These are phyloP conservation scores for Decapterus maruadsi DNA, from an alignment of 2,797 vertebrate species.

Conservation along the genomic window DNA sequence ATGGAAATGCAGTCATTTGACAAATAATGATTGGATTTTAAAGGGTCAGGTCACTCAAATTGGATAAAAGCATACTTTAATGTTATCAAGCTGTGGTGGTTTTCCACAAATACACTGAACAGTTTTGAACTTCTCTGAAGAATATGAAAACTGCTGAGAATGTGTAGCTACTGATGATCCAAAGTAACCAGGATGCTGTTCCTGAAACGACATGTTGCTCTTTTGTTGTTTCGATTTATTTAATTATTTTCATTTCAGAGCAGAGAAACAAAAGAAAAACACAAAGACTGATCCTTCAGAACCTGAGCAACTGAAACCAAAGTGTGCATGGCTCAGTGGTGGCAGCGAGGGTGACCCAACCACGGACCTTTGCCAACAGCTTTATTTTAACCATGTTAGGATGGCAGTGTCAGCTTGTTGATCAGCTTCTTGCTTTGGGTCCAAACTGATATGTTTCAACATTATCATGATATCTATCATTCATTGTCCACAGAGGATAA, in stretches of 20 bases:
- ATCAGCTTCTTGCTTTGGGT: background rate
- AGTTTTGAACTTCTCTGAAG: too few relatives aligned
- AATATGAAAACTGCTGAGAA: background rate
- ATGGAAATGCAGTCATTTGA: background rate
- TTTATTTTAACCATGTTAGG: background rate
- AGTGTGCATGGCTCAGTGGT: background rate
- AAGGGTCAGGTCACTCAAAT: background rate
- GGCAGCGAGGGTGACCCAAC: background rate
- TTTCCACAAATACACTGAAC: too few relatives aligned
- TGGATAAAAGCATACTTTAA: background rate
- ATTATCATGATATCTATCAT: background rate
- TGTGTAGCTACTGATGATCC: slow-evolving; percentile 7
- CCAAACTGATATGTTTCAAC: background rate
- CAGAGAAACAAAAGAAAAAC: background rate
- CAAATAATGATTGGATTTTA: slow-evolving; percentile 8
- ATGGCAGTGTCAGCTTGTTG: background rate
- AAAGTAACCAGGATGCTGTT: slow-evolving; percentile 34
- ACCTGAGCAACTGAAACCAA: background rate
- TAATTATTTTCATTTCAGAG: slow-evolving; percentile 4
- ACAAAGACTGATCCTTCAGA: background rate
- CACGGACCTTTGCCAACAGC: background rate
- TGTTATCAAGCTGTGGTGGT: background rate
- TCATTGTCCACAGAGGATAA: background rate
- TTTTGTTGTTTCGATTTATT: background rate
- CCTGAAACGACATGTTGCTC: slow-evolving; percentile 1